These are phyloP conservation scores for Acromyrmex heyeri DNA, from an alignment of 1,140 invertebrate species.

Conservation along the genomic window DNA sequence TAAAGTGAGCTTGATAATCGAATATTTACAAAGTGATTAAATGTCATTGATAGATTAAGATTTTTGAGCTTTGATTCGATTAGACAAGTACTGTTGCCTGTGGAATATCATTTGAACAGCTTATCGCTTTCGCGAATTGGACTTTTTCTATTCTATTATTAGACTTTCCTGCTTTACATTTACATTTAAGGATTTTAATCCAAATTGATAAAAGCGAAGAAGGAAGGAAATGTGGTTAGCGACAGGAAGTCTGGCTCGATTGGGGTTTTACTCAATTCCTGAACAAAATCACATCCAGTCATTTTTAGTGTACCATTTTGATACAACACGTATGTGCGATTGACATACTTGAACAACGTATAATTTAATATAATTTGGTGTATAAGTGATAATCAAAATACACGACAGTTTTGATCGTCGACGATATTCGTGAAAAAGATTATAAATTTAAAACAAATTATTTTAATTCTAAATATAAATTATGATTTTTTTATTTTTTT, in stretches of 20 bases:
- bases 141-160: neutral
- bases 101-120: neutral
- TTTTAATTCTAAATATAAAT: conserved; percentile 13
- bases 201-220: conserved; percentile 36
- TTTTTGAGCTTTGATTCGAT: conserved; percentile 31
- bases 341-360: neutral
- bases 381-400: neutral
- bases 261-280: conserved; percentile 28
- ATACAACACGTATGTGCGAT: conserved; percentile 11
- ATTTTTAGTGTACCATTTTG: neutral
- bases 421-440: neutral
- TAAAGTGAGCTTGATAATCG: neutral
- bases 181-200: neutral
- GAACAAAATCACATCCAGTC: neutral
- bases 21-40: conserved; percentile 15
- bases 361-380: conserved; percentile 4
- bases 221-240: conserved; percentile 70
- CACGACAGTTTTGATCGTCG: neutral
- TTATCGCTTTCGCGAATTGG: conserved; percentile 16
- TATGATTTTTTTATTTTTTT: conserved; percentile 6
- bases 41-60: neutral
- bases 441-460: neutral
- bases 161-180: conserved; percentile 5
- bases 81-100: neutral
- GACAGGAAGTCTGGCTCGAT: conserved; percentile 60